Evolutionary conservation across 2,113 vertebrate genomes (phyloP), one percentile per base, ranked within the genome.

Genomic region (Tyrannus savana): DNA sequence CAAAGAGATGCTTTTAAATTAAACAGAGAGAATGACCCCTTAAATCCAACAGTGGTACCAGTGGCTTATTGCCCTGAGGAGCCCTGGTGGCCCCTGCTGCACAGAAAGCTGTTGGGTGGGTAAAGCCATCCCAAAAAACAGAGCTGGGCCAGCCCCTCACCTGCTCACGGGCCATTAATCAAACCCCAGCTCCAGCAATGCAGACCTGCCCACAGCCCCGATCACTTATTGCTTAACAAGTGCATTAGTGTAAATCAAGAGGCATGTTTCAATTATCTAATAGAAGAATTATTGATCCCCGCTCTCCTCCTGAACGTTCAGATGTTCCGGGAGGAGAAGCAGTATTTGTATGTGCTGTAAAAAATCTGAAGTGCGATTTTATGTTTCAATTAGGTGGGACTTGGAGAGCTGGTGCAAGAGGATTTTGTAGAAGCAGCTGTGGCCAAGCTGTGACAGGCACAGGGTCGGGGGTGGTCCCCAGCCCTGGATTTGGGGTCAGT

Each of bases 201-300:
- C 92, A 39, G 90, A 10, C 47, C 87, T 92, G 89, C 92, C 93
- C 88, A 8, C 74, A 46, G 87, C 87, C 86, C 86, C 53, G 59
- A 76, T 96, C 78, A 52, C 97, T 95, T 85, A 91, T 19, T 96
- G 95, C 95, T 96, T 96, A 97, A 95, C 95, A 91, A 95, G 95
- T 96, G 94, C 96, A 96, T 97, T 96, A 97, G 95, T 90, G 95
- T 96, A 96, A 97, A 96, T 97, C 96, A 97, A 66, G 95, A 37
- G 91, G 77, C 89, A 94, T 30, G 89, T 94, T 96, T 95, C 96
- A 94, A 94, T 97, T 97, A 95, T 94, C 96, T 97, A 93, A 97
- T 96, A 97, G 96, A 85, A 85, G 93, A 96, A 89, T 97, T 95
- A 97, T 96, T 69, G 97, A 97, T 97, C 95, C 80, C 1, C 50